These are phyloP conservation scores for Scleropages formosus DNA, from an alignment of 2,797 vertebrate genomes.

Conservation along the genomic window DNA sequence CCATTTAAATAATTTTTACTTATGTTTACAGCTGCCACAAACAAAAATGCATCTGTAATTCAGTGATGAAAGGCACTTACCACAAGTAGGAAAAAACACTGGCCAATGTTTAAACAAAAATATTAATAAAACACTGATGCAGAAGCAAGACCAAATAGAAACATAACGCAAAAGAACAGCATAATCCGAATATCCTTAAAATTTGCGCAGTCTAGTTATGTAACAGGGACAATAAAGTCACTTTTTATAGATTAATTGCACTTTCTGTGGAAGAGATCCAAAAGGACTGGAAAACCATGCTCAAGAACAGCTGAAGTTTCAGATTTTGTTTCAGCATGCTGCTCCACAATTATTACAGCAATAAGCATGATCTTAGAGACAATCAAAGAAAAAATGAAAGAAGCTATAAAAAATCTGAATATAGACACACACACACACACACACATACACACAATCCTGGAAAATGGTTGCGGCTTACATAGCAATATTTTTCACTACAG, in stretches of 20 bases:
- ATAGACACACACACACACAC: no score
- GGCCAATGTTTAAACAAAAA: not conserved
- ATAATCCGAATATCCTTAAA: not conserved
- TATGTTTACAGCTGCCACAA: constrained; percentile 10
- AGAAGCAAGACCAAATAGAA: not conserved
- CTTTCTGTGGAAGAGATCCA: not conserved
- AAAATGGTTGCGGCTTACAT: constrained; percentile 64
- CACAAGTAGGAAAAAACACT: constrained; percentile 9
- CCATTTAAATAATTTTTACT: not conserved
- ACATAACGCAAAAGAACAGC: no score
- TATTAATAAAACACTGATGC: not conserved
- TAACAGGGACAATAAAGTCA: no score
- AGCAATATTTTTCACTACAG: no score
- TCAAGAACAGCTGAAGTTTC: constrained; percentile 57
- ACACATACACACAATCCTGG: no score
- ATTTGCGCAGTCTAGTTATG: not conserved
- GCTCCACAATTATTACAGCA: constrained; percentile 73
- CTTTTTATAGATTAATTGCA: no score
- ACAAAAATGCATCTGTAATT: constrained; percentile 23
- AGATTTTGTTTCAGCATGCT: no score
- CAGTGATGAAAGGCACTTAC: constrained; percentile 14
- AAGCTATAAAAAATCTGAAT: constrained; percentile 67
- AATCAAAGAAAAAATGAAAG: no score
- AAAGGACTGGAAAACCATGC: constrained; percentile 33
- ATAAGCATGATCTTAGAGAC: no score